Percentiles rank a stretch among this genome's conserved stretches.
phyloP scores from a whole-genome alignment of 2,797 vertebrate genomes.

The Microchirus variegatus region DNA sequence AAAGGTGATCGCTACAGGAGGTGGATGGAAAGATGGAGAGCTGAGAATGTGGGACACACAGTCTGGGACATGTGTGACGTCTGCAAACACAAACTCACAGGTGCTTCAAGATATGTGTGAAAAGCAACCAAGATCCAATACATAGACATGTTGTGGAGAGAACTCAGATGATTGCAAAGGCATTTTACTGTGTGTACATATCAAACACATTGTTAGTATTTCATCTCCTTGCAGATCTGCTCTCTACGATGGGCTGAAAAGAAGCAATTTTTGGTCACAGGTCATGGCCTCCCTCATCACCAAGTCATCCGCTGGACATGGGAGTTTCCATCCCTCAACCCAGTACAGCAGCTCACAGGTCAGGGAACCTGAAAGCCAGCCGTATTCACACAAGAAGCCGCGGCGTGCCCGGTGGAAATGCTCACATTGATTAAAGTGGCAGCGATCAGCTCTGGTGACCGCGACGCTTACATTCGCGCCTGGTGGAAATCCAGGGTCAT shows the following conservation, averaged over 20 bases:
- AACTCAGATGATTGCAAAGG: background rate
- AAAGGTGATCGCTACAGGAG: slow-evolving; percentile 77
- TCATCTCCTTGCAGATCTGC: slow-evolving; percentile 76
- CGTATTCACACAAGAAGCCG: no score
- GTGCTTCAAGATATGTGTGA: slow-evolving; percentile 48
- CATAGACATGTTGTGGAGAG: no score
- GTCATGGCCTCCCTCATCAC: slow-evolving; percentile 79
- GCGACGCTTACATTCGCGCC: no score
- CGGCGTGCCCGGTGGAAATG: no score
- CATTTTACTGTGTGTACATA: background rate
- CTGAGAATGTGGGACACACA: slow-evolving; percentile 82
- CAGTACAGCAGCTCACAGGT: slow-evolving; percentile 69
- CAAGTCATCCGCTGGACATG: slow-evolving; percentile 78
- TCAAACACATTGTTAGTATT: background rate
- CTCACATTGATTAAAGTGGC: no score
- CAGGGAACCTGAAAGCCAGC: no score
- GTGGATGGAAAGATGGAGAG: slow-evolving; percentile 82
- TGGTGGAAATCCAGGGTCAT: no score
- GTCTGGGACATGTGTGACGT: slow-evolving; percentile 69
- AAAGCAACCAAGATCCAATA: no score
- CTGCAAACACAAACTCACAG: slow-evolving; percentile 80
- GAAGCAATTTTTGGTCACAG: slow-evolving; percentile 73
- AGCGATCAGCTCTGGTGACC: no score
- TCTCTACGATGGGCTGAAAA: slow-evolving; percentile 79
- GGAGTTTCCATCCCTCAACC: slow-evolving; percentile 66